Base-by-base conservation (phyloP, 1,140 invertebrate genomes). In the Achroia grisella region DNA sequence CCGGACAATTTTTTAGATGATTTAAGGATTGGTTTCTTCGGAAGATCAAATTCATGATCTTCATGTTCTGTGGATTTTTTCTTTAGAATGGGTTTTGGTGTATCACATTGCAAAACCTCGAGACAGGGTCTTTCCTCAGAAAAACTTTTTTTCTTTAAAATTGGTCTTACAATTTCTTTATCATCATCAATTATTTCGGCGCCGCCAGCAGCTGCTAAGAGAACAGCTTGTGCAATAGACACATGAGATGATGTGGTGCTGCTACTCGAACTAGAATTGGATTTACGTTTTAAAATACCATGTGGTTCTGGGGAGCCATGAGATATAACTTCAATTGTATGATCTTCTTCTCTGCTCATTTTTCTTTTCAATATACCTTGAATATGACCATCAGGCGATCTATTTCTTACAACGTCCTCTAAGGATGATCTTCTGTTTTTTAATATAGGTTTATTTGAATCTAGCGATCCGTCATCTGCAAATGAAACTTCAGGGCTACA, bases 31-130 rank as follows among this genome's bases (percentile, higher is more conserved):
- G 95, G 93, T 62, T 90, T 92, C 44, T 90, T 92, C 0, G 89
- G 89, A 42, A 87, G 88, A 23, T 92, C 91, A 33, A 88, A 84
- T 14, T 92, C 92, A 48, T 90, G 87, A 60, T 95, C 93, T 44
- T 95, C 94, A 4, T 90, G 90, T 56, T 96, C 94, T 0, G 91
- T 93, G 0, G 92, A 92, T 68, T 94, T 95, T 71, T 95, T 95
- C 64, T 96, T 95, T 6, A 96, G 65, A 65, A 95, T 95, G 0
- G 94, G 93, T 70, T 89, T 91, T 0, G 91, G 91, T 28, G 86
- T 88, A 35, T 90, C 88, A 4, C 61, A 59, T 28, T 60, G 48
- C 12, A 70, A 44, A 52, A 73, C 66, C 40, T 87, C 87, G 3
- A 59, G 72, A 50, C 71, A 71, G 1, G 87, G 83, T 42, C 86